Evolutionary conservation across 2,797 vertebrate genomes (phyloP).

Genomic region (Orientallactaga sibirica): DNA sequence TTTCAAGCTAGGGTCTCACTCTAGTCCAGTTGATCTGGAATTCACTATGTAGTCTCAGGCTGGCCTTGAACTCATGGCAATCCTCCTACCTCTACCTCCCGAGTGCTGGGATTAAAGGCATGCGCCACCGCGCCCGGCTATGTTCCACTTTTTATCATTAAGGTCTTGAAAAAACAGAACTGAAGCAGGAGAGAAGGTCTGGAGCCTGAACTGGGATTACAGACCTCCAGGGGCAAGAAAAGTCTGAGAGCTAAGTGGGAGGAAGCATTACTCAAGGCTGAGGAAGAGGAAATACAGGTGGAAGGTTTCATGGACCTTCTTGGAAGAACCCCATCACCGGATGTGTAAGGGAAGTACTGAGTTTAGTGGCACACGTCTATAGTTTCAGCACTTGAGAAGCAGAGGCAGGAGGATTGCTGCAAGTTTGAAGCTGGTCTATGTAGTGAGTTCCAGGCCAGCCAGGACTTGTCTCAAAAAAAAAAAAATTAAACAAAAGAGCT

Average conservation of each 20-base stretch:
- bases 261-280: background rate
- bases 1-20: too few relatives aligned
- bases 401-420: background rate
- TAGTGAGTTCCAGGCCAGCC: background rate
- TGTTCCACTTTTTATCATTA: background rate
- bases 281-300: background rate
- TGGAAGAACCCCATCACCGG: background rate
- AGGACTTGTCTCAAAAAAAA: background rate
- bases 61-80: too few relatives aligned
- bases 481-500: background rate
- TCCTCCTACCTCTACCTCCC: too few relatives aligned
- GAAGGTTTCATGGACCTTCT: background rate
- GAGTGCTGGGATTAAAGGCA: too few relatives aligned
- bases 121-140: background rate
- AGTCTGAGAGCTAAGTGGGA: background rate
- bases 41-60: too few relatives aligned
- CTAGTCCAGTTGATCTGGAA: too few relatives aligned
- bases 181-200: background rate
- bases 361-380: background rate
- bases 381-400: background rate
- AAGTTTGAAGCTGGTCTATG: background rate
- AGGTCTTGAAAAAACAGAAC: slow-evolving; percentile 35
- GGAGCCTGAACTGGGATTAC: background rate
- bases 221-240: background rate
- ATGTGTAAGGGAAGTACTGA: background rate